Evolutionary conservation across 2,113 vertebrate genomes (phyloP).

Genomic region (Tretioscincus oriximinensis): DNA sequence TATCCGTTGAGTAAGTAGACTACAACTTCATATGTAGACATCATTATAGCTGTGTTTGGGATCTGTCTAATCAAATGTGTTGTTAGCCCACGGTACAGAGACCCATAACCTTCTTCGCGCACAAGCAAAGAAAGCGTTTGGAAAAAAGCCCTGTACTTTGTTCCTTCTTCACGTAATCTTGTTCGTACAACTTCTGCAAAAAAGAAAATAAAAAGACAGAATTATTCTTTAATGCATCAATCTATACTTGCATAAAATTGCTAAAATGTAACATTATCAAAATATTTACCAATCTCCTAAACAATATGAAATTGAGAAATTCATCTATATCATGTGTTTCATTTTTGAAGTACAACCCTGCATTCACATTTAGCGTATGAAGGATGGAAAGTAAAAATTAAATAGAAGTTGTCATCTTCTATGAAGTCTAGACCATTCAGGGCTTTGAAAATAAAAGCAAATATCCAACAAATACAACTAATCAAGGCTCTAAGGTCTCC

Average conservation of each 20-base stretch:
- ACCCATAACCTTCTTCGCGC: constrained; percentile 91
- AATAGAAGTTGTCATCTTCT: too few relatives aligned
- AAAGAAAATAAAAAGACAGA: constrained; percentile 37
- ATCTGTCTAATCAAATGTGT: constrained; percentile 97
- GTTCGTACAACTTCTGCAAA: constrained; percentile 95
- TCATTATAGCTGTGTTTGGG: constrained; percentile 98
- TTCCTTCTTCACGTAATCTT: constrained; percentile 96
- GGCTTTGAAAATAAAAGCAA: background rate
- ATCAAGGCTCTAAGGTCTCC: background rate
- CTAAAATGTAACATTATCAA: background rate
- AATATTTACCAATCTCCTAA: background rate
- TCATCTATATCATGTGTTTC: background rate
- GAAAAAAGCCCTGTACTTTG: constrained; percentile 95
- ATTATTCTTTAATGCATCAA: constrained; percentile 40
- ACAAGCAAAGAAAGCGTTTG: constrained; percentile 89
- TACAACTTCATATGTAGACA: constrained; percentile 97
- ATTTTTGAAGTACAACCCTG: background rate
- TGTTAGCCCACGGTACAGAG: constrained; percentile 93
- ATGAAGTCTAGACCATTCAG: background rate
- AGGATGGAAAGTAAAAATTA: background rate
- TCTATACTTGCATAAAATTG: background rate
- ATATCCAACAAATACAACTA: background rate
- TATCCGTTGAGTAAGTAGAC: constrained; percentile 93
- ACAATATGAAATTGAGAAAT: background rate
- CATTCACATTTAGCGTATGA: background rate